Evolutionary conservation across 2,888 invertebrate species (phyloP).

Genomic region (Drosophila meridiana): DNA sequence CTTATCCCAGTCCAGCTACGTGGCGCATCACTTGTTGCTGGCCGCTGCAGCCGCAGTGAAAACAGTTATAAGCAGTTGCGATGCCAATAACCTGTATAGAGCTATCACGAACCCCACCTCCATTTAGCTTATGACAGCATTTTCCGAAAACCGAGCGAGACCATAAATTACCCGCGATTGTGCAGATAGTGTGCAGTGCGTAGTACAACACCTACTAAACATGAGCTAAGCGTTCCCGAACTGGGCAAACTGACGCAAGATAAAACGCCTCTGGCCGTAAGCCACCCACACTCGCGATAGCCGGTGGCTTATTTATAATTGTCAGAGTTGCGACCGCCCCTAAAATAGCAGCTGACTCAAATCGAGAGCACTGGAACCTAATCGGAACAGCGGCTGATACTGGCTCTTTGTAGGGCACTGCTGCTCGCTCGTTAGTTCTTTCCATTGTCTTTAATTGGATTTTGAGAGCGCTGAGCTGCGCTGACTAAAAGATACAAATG

Average conservation of each 20-base stretch:
- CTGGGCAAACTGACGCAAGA: constrained; percentile 46
- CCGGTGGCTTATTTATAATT: constrained; percentile 57
- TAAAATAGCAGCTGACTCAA: constrained; percentile 63
- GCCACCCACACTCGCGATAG: constrained; percentile 24
- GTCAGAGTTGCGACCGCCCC: constrained; percentile 51
- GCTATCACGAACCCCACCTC: not conserved
- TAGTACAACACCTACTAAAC: constrained; percentile 22
- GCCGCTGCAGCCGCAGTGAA: constrained; percentile 34
- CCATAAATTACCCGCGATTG: constrained; percentile 14
- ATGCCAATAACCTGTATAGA: constrained; percentile 67
- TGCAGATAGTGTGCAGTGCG: constrained; percentile 15
- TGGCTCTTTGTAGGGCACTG: constrained; percentile 53
- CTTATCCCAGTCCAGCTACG: constrained; percentile 33
- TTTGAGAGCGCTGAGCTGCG: constrained; percentile 34
- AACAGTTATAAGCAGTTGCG: constrained; percentile 65
- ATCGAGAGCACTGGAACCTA: constrained; percentile 53
- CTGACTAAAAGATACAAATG: constrained; percentile 29
- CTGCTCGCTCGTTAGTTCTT: constrained; percentile 20
- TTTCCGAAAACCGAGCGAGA: not conserved
- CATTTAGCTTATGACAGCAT: not conserved
- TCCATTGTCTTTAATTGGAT: constrained; percentile 48
- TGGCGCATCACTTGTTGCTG: constrained; percentile 32
- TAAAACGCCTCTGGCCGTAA: constrained; percentile 18
- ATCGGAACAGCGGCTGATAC: constrained; percentile 23
- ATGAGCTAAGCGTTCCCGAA: constrained; percentile 45